Evolutionary conservation across 2,888 invertebrate genomes (phyloP).

Genomic region (Troglohyphantes excavatus): DNA sequence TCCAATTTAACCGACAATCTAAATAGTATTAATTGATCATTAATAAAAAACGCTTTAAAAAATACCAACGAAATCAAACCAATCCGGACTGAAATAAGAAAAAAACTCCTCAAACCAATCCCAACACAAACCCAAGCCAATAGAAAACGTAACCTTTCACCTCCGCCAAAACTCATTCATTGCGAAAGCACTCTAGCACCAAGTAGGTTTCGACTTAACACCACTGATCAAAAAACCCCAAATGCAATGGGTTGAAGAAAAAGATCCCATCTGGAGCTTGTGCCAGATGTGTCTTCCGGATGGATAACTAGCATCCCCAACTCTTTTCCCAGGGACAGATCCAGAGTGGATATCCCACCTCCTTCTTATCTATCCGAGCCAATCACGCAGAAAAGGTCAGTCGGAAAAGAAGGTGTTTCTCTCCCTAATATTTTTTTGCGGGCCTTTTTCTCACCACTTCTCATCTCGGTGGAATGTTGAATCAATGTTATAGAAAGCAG

Average conservation of each 20-base stretch:
- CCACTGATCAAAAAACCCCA: background rate
- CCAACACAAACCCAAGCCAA: background rate
- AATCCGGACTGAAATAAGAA: no score
- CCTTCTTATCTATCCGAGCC: constrained; percentile 14
- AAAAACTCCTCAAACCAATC: no score
- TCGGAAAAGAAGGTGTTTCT: background rate
- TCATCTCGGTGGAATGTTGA: constrained; percentile 22
- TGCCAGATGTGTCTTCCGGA: constrained; percentile 50
- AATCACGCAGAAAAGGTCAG: constrained; percentile 41
- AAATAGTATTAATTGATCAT: no score
- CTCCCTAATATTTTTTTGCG: background rate
- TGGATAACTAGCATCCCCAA: constrained; percentile 11
- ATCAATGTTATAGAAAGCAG: constrained; percentile 48
- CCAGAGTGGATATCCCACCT: background rate
- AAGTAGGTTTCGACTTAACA: background rate
- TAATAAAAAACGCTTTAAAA: no score
- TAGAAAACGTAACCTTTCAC: background rate
- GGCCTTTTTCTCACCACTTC: background rate
- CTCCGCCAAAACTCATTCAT: background rate
- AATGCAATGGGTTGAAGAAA: background rate
- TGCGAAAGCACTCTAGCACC: background rate
- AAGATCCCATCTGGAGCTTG: constrained; percentile 3
- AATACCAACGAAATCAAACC: no score
- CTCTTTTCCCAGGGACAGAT: background rate
- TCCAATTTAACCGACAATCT: no score